Evolutionary conservation across 2,113 vertebrate genomes (phyloP).

Genomic region (Oryzias celebensis): DNA sequence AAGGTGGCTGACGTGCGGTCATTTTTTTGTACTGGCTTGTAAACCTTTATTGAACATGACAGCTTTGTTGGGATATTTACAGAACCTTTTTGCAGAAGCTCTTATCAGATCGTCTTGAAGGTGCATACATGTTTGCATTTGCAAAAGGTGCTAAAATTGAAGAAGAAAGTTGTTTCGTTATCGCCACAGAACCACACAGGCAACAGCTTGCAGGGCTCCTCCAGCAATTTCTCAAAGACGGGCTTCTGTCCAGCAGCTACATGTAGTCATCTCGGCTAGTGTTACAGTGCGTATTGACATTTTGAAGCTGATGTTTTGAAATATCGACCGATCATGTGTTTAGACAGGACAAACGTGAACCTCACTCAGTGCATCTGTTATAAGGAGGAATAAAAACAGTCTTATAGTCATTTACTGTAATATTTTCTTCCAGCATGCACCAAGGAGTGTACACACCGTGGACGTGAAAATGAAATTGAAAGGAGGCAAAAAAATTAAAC

Average conservation of each 20-base stretch:
- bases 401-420: conserved; percentile 68
- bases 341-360: conserved; percentile 67
- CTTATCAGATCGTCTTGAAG: conserved; percentile 9
- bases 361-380: conserved; percentile 59
- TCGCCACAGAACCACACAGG: conserved; percentile 47
- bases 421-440: conserved; percentile 55
- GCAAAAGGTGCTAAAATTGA: conserved; percentile 39
- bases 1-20: conserved; percentile 42
- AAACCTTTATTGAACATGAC: conserved; percentile 33
- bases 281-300: conserved; percentile 75
- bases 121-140: conserved; percentile 25
- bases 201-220: conserved; percentile 56
- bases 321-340: conserved; percentile 63
- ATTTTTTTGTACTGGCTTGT: conserved; percentile 32
- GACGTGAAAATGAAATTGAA: conserved; percentile 65
- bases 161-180: conserved; percentile 53
- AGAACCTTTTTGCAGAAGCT: conserved; percentile 2
- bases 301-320: conserved; percentile 63
- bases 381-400: conserved; percentile 56
- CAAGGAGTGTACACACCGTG: conserved; percentile 41
- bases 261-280: conserved; percentile 68
- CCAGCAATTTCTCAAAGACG: conserved; percentile 53
- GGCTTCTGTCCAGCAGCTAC: conserved; percentile 68
- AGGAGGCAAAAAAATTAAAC: conserved; percentile 20
- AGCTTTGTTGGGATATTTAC: conserved; percentile 17